Percentiles rank a stretch among this genome's conserved stretches.
Conservation (phyloP, 2,113 vertebrate species). For the Mixornis gularis region DNA sequence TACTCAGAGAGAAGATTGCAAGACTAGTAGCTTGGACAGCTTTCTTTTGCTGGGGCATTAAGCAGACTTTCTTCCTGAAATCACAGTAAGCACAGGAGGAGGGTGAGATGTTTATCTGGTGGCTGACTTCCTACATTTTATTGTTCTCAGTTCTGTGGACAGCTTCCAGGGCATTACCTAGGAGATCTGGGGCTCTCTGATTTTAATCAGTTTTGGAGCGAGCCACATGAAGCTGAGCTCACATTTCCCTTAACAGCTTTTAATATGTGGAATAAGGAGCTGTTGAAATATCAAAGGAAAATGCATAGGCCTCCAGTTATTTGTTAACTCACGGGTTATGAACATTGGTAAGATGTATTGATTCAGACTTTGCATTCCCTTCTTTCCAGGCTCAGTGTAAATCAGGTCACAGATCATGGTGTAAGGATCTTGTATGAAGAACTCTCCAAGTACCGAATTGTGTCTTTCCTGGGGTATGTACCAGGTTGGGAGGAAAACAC, state of each 20-base stretch:
- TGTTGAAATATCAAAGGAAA: background rate
- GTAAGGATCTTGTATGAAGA: conserved; percentile 86
- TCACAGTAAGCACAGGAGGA: background rate
- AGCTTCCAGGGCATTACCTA: background rate
- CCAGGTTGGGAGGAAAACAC: background rate
- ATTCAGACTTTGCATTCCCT: background rate
- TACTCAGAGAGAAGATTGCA: background rate
- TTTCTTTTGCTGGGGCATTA: background rate
- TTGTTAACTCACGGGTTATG: background rate
- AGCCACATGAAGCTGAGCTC: background rate
- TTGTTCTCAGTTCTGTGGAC: background rate
- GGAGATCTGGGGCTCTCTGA: background rate
- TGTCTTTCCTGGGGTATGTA: conserved; percentile 85
- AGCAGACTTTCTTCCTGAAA: background rate
- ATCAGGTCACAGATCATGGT: conserved; percentile 86
- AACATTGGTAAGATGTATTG: background rate
- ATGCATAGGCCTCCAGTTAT: background rate
- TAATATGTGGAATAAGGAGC: background rate
- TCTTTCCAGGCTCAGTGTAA: conserved; percentile 84
- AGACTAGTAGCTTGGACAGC: background rate
- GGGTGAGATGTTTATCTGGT: background rate
- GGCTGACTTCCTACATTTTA: background rate
- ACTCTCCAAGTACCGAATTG: conserved; percentile 83
- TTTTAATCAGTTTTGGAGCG: background rate
- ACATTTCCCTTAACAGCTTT: background rate